Percentiles rank a stretch among this genome's conserved stretches.
phyloP scores from a whole-genome alignment of 2,113 vertebrate species.

The Vulpes ferrilata region DNA sequence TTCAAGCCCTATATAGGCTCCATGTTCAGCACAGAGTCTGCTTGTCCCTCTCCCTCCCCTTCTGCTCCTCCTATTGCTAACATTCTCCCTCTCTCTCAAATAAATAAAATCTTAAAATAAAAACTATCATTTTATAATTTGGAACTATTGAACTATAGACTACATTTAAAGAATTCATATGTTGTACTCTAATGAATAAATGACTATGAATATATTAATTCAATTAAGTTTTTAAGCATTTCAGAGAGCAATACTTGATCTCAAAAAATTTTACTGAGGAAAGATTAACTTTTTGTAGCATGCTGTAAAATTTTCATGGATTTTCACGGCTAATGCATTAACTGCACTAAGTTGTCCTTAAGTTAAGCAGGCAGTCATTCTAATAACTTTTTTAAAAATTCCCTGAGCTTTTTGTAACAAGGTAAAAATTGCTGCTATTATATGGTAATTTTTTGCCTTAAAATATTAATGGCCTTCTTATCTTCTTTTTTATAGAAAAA shows the following conservation, averaged over 20 bases:
- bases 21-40: not conserved
- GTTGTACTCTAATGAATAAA: not conserved
- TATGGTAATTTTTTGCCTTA: not conserved
- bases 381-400: not conserved
- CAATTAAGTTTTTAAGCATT: not conserved
- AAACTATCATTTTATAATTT: not conserved
- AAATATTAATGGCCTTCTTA: not conserved
- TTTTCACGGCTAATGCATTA: not conserved
- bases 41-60: not conserved
- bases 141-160: not conserved
- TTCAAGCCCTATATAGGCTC: not conserved
- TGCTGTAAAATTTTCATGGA: not conserved
- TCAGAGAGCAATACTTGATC: not conserved
- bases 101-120: not conserved
- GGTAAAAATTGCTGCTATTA: not conserved
- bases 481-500: not conserved
- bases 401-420: not conserved
- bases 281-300: not conserved
- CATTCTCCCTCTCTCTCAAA: not conserved
- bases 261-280: not conserved
- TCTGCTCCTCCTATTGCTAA: not conserved
- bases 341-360: not conserved
- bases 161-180: constrained; percentile 32
- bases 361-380: not conserved
- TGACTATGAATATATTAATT: constrained; percentile 14